Percentiles rank a stretch among this genome's conserved stretches.
Evolutionary conservation across 2,113 vertebrate species (phyloP).

Genomic region (Axis porcinus): DNA sequence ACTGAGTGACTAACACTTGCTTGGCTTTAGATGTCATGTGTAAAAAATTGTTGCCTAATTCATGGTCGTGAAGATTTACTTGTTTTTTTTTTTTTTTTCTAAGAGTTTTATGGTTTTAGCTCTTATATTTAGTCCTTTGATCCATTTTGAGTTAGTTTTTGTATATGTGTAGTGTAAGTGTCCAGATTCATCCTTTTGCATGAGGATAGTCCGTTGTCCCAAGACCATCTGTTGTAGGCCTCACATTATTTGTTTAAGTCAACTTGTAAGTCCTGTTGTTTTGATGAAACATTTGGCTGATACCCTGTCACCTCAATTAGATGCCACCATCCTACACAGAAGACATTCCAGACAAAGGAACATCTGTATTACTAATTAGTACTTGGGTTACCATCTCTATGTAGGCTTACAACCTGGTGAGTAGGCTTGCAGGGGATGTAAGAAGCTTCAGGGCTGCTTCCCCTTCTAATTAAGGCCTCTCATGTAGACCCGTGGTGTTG

Average conservation of each 20-base stretch:
- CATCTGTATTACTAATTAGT: not conserved
- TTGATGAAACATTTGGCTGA: not conserved
- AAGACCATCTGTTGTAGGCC: not conserved
- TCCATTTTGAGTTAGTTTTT: slow-evolving; percentile 3
- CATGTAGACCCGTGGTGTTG: not conserved
- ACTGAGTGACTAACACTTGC: not conserved
- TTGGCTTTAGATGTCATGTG: not conserved
- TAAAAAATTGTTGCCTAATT: not conserved
- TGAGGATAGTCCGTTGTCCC: not conserved
- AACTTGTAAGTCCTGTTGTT: not conserved
- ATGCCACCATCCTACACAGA: not conserved
- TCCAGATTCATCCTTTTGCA: not conserved
- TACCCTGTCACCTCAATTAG: not conserved
- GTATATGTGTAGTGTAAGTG: not conserved
- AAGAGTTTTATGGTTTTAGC: not conserved
- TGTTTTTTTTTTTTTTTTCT: not conserved
- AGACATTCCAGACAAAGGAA: not conserved
- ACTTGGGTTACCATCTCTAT: not conserved
- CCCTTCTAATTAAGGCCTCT: not conserved
- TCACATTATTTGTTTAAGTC: not conserved
- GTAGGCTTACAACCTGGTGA: not conserved
- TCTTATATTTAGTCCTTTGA: not conserved
- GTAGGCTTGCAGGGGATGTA: not conserved
- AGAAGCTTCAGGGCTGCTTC: not conserved
- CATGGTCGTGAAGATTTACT: not conserved